Evolutionary conservation across 2,113 vertebrate species (phyloP).

Genomic region (Artemisiospiza belli): DNA sequence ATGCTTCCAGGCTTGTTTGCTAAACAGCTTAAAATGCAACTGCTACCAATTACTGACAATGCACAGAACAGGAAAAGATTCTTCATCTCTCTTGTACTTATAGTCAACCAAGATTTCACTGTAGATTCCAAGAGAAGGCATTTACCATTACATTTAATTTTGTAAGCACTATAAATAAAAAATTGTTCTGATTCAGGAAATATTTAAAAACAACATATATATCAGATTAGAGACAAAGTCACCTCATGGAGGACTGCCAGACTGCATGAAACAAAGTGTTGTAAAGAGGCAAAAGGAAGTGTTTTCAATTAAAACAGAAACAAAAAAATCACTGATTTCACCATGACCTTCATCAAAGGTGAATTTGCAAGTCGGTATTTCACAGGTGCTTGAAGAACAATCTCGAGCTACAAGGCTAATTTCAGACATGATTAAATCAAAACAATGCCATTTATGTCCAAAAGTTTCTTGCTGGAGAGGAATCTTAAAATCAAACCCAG

Average conservation of each 20-base stretch:
- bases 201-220: not conserved
- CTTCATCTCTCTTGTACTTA: not conserved
- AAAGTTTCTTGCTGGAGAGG: not conserved
- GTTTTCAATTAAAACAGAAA: not conserved
- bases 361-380: not conserved
- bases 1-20: not conserved
- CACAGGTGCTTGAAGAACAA: not conserved
- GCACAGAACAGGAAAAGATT: not conserved
- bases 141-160: not conserved
- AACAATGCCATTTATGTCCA: not conserved
- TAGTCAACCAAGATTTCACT: not conserved
- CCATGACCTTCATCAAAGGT: rapidly evolving
- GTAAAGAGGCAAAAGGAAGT: not conserved
- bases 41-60: not conserved
- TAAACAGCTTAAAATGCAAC: not conserved
- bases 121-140: not conserved
- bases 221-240: not conserved
- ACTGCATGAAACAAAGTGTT: not conserved
- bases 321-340: not conserved
- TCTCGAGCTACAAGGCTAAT: not conserved
- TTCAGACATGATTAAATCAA: not conserved
- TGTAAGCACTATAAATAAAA: not conserved
- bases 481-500: not conserved
- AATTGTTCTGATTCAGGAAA: not conserved
- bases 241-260: not conserved